Evolutionary conservation across 2,888 invertebrate species (phyloP), one percentile per base, ranked within the genome.

Genomic region (Cryptocephalus moraei): DNA sequence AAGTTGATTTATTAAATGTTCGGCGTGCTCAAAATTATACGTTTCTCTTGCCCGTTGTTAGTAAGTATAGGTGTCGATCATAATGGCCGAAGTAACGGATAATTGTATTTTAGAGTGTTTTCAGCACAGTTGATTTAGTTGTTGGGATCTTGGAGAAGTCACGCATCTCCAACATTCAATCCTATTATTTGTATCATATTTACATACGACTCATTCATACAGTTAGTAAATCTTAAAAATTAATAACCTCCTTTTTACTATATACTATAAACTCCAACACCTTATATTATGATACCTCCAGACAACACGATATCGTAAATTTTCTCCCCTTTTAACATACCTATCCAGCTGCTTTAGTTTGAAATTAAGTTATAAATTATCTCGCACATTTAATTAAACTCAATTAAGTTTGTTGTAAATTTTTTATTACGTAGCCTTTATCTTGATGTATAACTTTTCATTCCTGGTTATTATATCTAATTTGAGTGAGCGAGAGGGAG

Each of bases 81-180:
- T 36, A 36, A 36, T 36, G 36, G 12, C 4, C 12, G 36, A 12
- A 12, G n/a, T 11, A 36, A n/a, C 36, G 36, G 36, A 4, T 36
- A n/a, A 36, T 36, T 36, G 12, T 36, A 48, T 48, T 48, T 48
- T 13, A 32, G 33, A 22, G 22, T 22, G 2, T 22, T 22, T 22
- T 22, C 22, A 6, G 3, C 22, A 22, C 3, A 22, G 22, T 22
- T 6, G 22, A 22, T 22, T 22, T 22, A 22, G 22, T 22, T 6
- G 22, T 22, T 22, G 6, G 6, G 22, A 6, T 22, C 22, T 6
- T 6, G 22, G 6, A 22, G 22, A 22, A 22, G 22, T 22, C 22
- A 22, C 22, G 22, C 22, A 22, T 22, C 6, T n/a, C n/a, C n/a
- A n/a, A n/a, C 22, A 4, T 2, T 22, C 22, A 6, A 22, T 22